Base-by-base conservation (phyloP, 2,797 vertebrate species). In the Otus scops region DNA sequence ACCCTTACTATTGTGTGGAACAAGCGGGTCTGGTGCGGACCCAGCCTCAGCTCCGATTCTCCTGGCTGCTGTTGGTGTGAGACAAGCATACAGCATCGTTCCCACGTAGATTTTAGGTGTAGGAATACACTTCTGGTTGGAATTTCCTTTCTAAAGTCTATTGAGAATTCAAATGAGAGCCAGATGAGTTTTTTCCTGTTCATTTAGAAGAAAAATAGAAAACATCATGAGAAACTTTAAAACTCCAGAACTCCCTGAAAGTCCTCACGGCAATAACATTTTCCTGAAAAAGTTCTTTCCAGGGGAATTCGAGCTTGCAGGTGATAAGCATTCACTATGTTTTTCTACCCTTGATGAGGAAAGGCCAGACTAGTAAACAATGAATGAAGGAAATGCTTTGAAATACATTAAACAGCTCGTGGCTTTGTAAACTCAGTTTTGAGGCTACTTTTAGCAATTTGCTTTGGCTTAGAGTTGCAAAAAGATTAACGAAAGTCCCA, bases 91-190 rank as follows among this genome's bases (percentile, higher is more conserved):
- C 68, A 79, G 56, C 60, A 89, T 92, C 36, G 4, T 92, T 97
- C 79, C 90, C 95, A 96, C 30, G 18, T 90, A 93, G 84, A 94
- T 95, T 82, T 77, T 95, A 96, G 80, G 84, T 94, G 57, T 47
- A 85, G 91, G 93, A 95, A 95, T 95, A 97, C 92, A 93, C 60
- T 95, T 96, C 70, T 93, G 54, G n/a, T 97, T 97, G 95, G 96
- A 97, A 97, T 97, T 97, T 97, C 96, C 97, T 97, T 97, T 96
- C 88, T 90, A 38, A 96, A 95, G 45, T 93, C 96, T 93, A 45
- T 15, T 96, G 97, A 97, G 97, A 97, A 91, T 97, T 97, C 65
- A 97, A 84, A 98, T 97, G 83, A 93, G 94, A 97, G 95, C 91
- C 97, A 97, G 96, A 97, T 96, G 97, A 97, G 82, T 71, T 95